A percentile compares a stretch with the other conserved stretches of the same genome.
These are phyloP conservation scores for Andrena minutula DNA, from an alignment of 2,888 invertebrate genomes.

Conservation along the genomic window DNA sequence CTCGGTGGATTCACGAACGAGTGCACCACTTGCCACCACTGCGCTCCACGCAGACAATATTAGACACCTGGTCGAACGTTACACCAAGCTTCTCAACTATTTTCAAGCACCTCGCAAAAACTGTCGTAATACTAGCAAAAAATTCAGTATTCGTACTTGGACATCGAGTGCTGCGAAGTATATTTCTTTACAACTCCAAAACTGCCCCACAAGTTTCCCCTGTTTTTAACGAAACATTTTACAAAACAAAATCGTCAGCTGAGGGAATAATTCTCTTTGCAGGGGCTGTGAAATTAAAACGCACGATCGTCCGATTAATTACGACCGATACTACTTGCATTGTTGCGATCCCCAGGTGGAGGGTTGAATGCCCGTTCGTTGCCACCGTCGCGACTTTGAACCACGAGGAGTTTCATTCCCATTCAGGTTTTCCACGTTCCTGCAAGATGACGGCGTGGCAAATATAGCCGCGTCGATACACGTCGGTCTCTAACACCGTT, in stretches of 20 bases:
- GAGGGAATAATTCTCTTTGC: too few species aligned
- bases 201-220: too few species aligned
- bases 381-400: not conserved
- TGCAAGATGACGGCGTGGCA: not conserved
- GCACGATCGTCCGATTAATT: too few species aligned
- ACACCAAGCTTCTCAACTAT: constrained; percentile 14
- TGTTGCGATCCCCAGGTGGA: too few species aligned
- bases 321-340: too few species aligned
- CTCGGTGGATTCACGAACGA: constrained; percentile 15
- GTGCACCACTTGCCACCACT: constrained; percentile 22
- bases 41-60: constrained; percentile 15
- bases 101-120: not conserved
- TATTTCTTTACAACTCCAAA: too few species aligned
- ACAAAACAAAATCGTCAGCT: too few species aligned
- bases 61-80: constrained; percentile 37
- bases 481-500: not conserved
- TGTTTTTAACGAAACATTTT: too few species aligned
- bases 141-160: not conserved
- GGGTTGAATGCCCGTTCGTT: not conserved
- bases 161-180: not conserved
- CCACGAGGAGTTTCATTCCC: not conserved
- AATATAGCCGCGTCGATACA: constrained; percentile 18
- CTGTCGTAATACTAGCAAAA: not conserved
- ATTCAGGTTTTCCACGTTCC: constrained; percentile 5
- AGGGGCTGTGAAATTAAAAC: too few species aligned